phyloP scores from a whole-genome alignment of 2,797 vertebrate genomes.

The Sparus aurata region DNA sequence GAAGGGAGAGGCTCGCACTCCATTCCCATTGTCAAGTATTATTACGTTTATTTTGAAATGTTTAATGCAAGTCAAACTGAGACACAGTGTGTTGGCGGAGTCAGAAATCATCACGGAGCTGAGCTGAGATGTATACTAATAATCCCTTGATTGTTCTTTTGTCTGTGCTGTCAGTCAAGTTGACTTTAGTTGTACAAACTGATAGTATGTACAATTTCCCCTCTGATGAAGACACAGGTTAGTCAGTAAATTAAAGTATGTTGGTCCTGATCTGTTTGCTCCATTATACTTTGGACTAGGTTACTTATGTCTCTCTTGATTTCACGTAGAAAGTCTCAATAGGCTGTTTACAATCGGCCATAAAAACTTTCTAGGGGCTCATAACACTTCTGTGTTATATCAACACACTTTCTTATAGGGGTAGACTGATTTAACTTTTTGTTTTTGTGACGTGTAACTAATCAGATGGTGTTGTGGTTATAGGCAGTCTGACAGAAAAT shows the following conservation, averaged over 20 bases:
- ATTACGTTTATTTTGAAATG: slow-evolving; percentile 6
- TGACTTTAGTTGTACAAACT: background rate
- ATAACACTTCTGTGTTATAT: background rate
- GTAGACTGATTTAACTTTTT: no score
- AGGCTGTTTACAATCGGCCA: background rate
- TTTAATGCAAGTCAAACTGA: slow-evolving; percentile 4
- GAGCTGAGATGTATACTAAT: slow-evolving; percentile 1
- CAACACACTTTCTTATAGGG: background rate
- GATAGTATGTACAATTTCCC: background rate
- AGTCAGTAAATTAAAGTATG: no score
- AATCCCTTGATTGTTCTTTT: background rate
- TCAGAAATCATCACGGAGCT: background rate
- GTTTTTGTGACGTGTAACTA: no score
- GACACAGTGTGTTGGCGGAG: background rate
- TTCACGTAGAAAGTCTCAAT: background rate
- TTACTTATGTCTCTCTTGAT: no score
- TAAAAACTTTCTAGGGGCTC: background rate
- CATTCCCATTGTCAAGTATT: slow-evolving; percentile 11
- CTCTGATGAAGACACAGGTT: no score
- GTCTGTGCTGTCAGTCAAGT: background rate
- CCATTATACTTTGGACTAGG: no score
- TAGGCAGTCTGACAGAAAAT: no score
- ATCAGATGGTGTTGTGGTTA: no score
- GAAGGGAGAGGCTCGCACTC: background rate
- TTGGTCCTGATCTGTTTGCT: no score